A percentile compares a stretch with the other conserved stretches of the same genome.
phyloP scores from a whole-genome alignment of 2,888 invertebrate genomes.

The Philereme transversata region DNA sequence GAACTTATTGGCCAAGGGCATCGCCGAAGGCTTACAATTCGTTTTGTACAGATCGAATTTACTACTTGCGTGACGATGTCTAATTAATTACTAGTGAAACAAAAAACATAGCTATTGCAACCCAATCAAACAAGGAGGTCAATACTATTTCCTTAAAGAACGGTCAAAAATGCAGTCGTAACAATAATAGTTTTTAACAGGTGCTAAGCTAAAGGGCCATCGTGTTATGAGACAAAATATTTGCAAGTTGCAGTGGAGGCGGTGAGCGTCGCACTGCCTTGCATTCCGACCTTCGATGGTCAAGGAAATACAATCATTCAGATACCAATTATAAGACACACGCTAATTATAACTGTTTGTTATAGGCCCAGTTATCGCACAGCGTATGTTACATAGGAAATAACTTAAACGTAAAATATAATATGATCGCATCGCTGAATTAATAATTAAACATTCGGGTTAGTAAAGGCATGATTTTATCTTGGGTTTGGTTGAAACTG shows the following conservation, averaged over 20 bases:
- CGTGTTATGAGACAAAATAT: conserved; percentile 53
- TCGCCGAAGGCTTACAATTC: conserved; percentile 55
- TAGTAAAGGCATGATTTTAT: conserved; percentile 6
- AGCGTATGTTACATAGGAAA: conserved; percentile 47
- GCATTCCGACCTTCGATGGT: conserved; percentile 74
- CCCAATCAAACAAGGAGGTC: conserved; percentile 30
- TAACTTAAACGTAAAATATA: conserved; percentile 43
- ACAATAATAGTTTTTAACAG: conserved; percentile 27
- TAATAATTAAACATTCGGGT: conserved; percentile 10
- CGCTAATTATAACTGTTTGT: conserved; percentile 62
- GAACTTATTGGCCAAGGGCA: conserved; percentile 69
- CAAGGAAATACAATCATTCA: conserved; percentile 78
- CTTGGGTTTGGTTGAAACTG: neutral
- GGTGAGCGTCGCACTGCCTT: conserved; percentile 66
- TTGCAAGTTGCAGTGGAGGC: conserved; percentile 49
- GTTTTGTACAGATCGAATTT: conserved; percentile 55
- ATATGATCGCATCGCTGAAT: conserved; percentile 61
- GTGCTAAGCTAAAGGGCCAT: conserved; percentile 16
- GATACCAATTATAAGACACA: conserved; percentile 63
- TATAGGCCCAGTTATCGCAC: conserved; percentile 64
- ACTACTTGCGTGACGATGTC: conserved; percentile 60
- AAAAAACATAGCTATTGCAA: conserved; percentile 26
- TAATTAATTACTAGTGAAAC: conserved; percentile 46
- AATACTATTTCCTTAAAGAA: conserved; percentile 12
- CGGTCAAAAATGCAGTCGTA: conserved; percentile 9